Conservation (phyloP, 2,888 invertebrate genomes). For the Trachelus iudaicus region DNA sequence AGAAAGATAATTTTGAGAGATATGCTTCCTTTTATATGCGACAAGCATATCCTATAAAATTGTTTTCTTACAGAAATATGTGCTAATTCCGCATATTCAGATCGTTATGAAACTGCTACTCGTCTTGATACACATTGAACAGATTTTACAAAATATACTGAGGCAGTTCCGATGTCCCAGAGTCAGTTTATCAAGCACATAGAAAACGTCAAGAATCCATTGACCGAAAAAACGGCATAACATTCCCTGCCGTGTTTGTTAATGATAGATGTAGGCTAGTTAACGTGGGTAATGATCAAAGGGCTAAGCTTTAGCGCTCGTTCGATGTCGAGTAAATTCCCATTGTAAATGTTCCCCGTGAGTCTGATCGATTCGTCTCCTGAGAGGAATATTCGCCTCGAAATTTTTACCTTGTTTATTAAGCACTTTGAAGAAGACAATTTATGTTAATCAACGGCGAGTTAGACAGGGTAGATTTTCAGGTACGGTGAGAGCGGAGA, state of each 20-base stretch:
- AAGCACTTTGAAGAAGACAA: not conserved
- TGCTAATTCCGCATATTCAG: not conserved
- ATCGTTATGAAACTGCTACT: not conserved
- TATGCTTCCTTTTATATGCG: too few species aligned
- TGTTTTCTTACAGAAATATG: not conserved
- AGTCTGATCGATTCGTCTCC: not conserved
- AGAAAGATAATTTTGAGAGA: too few species aligned
- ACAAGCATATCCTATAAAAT: too few species aligned
- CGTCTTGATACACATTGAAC: not conserved
- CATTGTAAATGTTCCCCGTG: not conserved
- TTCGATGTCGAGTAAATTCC: not conserved
- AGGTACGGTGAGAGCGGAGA: not conserved
- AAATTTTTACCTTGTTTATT: not conserved
- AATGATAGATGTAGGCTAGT: not conserved
- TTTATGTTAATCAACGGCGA: not conserved
- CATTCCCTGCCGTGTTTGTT: not conserved
- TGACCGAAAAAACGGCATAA: not conserved
- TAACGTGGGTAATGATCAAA: not conserved
- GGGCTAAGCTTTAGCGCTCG: not conserved
- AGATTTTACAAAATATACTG: too few species aligned
- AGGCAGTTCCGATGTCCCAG: too few species aligned
- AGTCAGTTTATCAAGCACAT: too few species aligned
- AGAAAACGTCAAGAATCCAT: not conserved
- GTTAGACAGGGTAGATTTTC: not conserved
- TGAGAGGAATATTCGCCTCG: not conserved